Conservation (phyloP, 2,113 vertebrate species). For the Paradoxurus hermaphroditus region DNA sequence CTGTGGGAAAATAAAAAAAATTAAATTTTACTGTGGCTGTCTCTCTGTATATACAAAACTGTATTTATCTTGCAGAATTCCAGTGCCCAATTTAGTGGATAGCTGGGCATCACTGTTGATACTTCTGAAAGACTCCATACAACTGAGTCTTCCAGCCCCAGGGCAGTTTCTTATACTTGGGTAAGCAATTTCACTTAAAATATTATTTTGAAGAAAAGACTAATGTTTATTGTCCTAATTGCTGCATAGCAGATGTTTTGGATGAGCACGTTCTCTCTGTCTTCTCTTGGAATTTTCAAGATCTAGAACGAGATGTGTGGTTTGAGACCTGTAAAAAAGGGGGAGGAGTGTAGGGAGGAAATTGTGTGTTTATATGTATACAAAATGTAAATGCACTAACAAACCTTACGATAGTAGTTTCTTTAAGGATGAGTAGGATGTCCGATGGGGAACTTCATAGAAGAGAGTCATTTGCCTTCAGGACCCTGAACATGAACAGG, state of each 20-base stretch:
- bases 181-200: constrained; percentile 80
- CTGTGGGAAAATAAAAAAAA: background rate
- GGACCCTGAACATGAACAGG: background rate
- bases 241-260: constrained; percentile 33
- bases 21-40: background rate
- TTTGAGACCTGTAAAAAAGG: background rate
- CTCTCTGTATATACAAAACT: background rate
- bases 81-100: constrained; percentile 95
- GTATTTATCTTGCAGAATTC: constrained; percentile 86
- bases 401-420: background rate
- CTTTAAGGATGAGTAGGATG: background rate
- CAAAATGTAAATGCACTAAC: background rate
- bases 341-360: background rate
- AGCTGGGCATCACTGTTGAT: constrained; percentile 95
- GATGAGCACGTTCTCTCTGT: background rate
- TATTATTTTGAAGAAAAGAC: constrained; percentile 42
- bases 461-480: background rate
- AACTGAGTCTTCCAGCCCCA: constrained; percentile 94
- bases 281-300: background rate
- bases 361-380: background rate
- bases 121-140: constrained; percentile 96
- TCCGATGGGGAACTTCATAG: background rate
- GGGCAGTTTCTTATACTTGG: constrained; percentile 98
- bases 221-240: background rate
- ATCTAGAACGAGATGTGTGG: background rate